Base-by-base conservation (phyloP, 2,888 invertebrate species). In the Sphinx pinastri region DNA sequence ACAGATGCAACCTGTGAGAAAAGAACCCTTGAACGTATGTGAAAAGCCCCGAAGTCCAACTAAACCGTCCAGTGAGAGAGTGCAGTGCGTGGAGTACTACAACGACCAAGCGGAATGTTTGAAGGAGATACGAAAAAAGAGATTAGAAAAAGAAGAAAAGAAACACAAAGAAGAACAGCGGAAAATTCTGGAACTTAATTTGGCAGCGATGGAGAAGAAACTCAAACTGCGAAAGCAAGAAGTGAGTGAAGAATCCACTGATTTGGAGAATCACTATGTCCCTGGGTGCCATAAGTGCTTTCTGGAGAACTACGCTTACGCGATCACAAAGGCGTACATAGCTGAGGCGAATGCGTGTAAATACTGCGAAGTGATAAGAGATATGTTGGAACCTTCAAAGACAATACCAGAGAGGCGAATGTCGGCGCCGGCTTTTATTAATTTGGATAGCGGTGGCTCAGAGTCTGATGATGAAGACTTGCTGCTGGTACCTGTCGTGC, bases 61-160 rank as follows among this genome's bases (percentile, higher is more conserved):
- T 0, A 93, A 92, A 74, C 88, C 91, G 83, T 88, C 91, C 83
- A 93, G 77, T 58, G 89, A 89, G 59, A 86, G 87, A 67, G 82
- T 85, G 74, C 83, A 87, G 77, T 92, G 91, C 75, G 91, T 95
- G 49, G 95, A 95, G 83, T 95, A 95, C 76, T 96, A 95, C 84
- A 96, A 95, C 84, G 96, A 95, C 75, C 95, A 95, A 84, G 95
- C 94, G 68, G 95, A 95, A 76, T 95, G 95, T 76, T 85, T 95
- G 67, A 95, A 95, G 81, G 94, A 95, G 75, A 93, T 92, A 75
- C 82, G 89, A 49, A 84, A 87, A 72, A 90, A 85, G 73, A 92
- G 87, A 71, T 75, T 90, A 2, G 91, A 91, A 76, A 89, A 94
- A 74, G 86, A 88, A 74, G 85, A 88, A 13, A 83, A 81, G 16